A percentile compares a stretch with the other conserved stretches of the same genome.
phyloP scores from a whole-genome alignment of 35 echinoderm and acorn worm genomes.

The Ophiothrix spiculata region DNA sequence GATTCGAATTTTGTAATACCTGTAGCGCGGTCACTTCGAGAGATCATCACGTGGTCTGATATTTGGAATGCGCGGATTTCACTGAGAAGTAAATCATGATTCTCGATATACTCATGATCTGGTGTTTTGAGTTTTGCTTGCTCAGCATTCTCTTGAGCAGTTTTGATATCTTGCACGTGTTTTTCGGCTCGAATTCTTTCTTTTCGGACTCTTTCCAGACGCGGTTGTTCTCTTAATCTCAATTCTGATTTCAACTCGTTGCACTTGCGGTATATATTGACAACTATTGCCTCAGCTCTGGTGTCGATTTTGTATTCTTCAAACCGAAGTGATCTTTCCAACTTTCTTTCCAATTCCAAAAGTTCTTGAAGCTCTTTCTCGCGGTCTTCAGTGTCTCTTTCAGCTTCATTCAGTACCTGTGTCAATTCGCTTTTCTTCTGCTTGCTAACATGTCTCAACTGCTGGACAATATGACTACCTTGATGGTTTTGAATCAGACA shows the following conservation, averaged over 20 bases:
- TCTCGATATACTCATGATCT: neutral
- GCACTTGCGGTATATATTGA: neutral
- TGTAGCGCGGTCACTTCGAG: neutral
- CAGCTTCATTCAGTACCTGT: neutral
- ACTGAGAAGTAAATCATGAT: neutral
- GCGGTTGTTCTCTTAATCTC: neutral
- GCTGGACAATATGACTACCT: neutral
- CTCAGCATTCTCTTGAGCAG: neutral
- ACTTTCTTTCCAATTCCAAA: neutral
- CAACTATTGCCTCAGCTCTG: neutral
- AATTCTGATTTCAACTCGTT: neutral
- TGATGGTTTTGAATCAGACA: neutral
- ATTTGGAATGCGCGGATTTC: neutral
- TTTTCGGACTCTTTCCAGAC: neutral
- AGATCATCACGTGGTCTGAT: neutral
- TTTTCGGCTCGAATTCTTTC: neutral
- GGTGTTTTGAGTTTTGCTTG: neutral
- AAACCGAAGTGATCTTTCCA: neutral
- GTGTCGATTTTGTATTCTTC: constrained; percentile 6
- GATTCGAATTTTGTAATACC: neutral
- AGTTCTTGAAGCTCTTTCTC: neutral
- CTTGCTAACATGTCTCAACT: neutral
- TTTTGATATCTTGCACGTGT: neutral
- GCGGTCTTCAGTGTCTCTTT: neutral
- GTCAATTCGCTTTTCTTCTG: neutral